Conservation (phyloP, 23 tunicate species). For the Styela clava region DNA sequence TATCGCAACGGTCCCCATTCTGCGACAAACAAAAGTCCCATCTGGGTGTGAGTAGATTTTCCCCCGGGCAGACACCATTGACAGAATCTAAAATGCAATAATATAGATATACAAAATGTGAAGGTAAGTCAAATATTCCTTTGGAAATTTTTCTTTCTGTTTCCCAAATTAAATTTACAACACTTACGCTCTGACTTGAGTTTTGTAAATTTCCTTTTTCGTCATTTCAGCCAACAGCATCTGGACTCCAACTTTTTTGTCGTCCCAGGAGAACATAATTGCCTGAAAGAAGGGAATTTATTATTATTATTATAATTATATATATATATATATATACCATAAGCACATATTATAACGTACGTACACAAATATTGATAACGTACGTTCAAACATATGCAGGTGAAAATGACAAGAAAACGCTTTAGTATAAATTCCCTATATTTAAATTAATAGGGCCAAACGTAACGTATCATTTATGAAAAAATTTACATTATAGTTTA, state of each 20-base stretch:
- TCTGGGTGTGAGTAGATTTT: slow-evolving; percentile 56
- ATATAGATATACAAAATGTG: too few relatives aligned
- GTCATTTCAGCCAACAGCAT: slow-evolving; percentile 69
- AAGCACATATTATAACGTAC: background rate
- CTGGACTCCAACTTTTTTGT: slow-evolving; percentile 80
- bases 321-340: too few relatives aligned
- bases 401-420: too few relatives aligned
- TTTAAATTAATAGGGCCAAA: too few relatives aligned
- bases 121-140: background rate
- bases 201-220: slow-evolving; percentile 29
- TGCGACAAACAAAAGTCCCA: slow-evolving; percentile 59
- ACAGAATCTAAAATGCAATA: slow-evolving; percentile 79
- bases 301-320: background rate
- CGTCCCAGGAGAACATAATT: slow-evolving; percentile 86
- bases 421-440: too few relatives aligned
- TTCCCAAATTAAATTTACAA: background rate
- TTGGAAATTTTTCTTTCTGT: too few relatives aligned
- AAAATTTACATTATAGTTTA: too few relatives aligned
- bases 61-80: slow-evolving; percentile 41
- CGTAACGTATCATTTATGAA: too few relatives aligned
- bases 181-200: slow-evolving; percentile 39
- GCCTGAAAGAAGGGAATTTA: slow-evolving; percentile 41
- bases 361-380: background rate
- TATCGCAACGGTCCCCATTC: slow-evolving; percentile 92
- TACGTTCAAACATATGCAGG: too few relatives aligned